Conservation (phyloP, 2,113 vertebrate genomes). For the Chionodraco myersi region DNA sequence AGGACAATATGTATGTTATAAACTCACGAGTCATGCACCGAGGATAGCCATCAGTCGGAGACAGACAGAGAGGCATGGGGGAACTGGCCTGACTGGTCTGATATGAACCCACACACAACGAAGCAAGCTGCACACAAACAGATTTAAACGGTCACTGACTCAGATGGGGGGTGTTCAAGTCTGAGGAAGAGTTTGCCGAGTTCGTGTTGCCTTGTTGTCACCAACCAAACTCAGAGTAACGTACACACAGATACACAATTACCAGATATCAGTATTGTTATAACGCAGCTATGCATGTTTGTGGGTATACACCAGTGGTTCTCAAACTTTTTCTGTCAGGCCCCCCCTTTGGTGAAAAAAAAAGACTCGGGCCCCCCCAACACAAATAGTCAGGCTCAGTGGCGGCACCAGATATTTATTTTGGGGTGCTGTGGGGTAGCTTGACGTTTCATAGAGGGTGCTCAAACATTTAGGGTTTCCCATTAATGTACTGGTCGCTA, state of each 20-base stretch:
- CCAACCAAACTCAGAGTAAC: background rate
- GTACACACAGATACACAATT: background rate
- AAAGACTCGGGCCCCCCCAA: too few relatives aligned
- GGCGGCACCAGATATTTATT: too few relatives aligned
- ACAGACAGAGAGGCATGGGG: conserved; percentile 8
- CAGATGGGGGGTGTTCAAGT: background rate
- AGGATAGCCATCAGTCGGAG: conserved; percentile 25
- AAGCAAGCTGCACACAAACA: conserved; percentile 45
- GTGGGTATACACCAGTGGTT: background rate
- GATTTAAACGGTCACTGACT: conserved; percentile 12
- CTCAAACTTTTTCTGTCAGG: too few relatives aligned
- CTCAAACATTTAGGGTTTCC: too few relatives aligned
- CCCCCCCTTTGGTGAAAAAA: too few relatives aligned
- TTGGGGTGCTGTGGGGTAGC: too few relatives aligned
- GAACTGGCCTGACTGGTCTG: conserved; percentile 54
- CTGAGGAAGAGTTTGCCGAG: background rate
- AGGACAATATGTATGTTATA: background rate
- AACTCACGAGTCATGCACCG: background rate
- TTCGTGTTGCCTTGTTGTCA: background rate
- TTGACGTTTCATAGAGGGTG: too few relatives aligned
- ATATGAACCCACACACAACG: background rate
- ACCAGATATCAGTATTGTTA: background rate
- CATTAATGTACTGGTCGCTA: too few relatives aligned
- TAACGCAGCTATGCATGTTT: background rate
- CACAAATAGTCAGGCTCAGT: too few relatives aligned